Conservation (phyloP, 2,888 invertebrate genomes). For the Exocentrus adspersus region DNA sequence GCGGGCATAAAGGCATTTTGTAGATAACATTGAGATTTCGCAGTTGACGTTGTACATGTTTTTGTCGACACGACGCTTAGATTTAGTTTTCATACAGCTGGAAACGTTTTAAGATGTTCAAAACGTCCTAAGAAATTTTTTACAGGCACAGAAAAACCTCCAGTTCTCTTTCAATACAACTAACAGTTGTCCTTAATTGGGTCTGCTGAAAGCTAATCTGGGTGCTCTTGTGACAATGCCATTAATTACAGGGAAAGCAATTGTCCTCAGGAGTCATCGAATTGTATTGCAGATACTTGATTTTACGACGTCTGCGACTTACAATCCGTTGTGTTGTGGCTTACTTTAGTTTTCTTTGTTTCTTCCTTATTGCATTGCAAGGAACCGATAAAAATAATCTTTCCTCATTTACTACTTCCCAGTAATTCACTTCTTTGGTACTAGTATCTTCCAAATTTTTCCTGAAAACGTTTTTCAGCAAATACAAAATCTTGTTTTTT, state of each 20-base stretch:
- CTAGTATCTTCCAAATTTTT: too few relatives aligned
- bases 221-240: conserved; percentile 14
- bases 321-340: neutral
- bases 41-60: conserved; percentile 37
- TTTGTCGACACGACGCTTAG: neutral
- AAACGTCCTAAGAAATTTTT: too few relatives aligned
- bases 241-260: conserved; percentile 38
- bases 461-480: too few relatives aligned
- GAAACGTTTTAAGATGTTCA: too few relatives aligned
- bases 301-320: conserved; percentile 22
- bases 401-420: too few relatives aligned
- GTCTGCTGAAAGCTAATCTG: neutral
- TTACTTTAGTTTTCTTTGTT: neutral
- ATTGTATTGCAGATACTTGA: conserved; percentile 28
- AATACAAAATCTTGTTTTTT: too few relatives aligned
- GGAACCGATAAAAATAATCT: too few relatives aligned
- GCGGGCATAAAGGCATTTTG: conserved; percentile 31
- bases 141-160: too few relatives aligned
- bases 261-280: conserved; percentile 39
- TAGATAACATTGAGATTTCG: conserved; percentile 36
- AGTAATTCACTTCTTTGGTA: too few relatives aligned
- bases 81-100: too few relatives aligned
- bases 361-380: too few relatives aligned
- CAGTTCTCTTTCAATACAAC: too few relatives aligned
- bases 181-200: neutral